Conservation (phyloP, 1,140 invertebrate species). For the Agrypnia vestita region DNA sequence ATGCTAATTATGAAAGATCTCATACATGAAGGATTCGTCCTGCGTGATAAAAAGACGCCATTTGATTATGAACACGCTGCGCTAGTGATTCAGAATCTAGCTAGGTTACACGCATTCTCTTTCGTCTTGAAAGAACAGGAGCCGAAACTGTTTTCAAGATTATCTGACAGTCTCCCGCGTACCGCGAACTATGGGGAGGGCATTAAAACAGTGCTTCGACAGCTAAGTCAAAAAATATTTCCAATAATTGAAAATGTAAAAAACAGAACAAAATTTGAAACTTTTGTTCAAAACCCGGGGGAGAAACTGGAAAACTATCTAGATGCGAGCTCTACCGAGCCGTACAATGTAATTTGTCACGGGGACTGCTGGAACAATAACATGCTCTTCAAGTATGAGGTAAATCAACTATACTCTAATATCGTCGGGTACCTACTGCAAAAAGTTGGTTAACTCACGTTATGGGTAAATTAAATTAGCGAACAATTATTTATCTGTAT, state of each 20-base stretch:
- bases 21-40: slow-evolving; percentile 68
- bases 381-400: slow-evolving; percentile 49
- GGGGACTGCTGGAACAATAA: slow-evolving; percentile 51
- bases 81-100: slow-evolving; percentile 70
- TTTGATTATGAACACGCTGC: slow-evolving; percentile 70
- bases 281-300: too few species aligned
- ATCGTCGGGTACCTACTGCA: too few species aligned
- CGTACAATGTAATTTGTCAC: slow-evolving; percentile 51
- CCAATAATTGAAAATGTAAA: too few species aligned
- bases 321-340: background rate
- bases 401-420: too few species aligned
- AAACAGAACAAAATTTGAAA: background rate
- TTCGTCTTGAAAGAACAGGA: slow-evolving; percentile 46
- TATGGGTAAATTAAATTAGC: too few species aligned
- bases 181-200: slow-evolving; percentile 16
- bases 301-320: background rate
- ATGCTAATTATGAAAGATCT: slow-evolving; percentile 74
- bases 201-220: background rate
- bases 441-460: too few species aligned
- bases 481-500: too few species aligned
- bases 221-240: too few species aligned
- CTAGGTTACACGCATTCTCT: slow-evolving; percentile 72
- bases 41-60: slow-evolving; percentile 71
- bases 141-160: background rate
- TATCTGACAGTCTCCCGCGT: background rate